Percentiles rank a stretch among this genome's conserved stretches.
Evolutionary conservation across 2,888 invertebrate genomes (phyloP).

Genomic region (Dusona sp.): DNA sequence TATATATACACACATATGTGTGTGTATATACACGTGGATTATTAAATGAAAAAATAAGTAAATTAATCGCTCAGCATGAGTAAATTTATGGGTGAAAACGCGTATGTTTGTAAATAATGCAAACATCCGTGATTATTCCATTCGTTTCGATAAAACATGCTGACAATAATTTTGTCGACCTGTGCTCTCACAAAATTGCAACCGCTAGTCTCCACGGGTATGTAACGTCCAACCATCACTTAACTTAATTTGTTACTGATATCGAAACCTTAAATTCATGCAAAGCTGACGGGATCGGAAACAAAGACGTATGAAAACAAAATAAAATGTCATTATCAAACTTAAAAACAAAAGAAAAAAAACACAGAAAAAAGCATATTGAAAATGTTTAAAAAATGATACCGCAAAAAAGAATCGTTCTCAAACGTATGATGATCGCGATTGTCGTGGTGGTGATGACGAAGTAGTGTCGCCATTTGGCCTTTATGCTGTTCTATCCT

Average conservation of each 20-base stretch:
- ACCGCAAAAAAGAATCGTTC: constrained; percentile 59
- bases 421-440: constrained; percentile 58
- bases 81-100: constrained; percentile 3
- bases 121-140: constrained; percentile 37
- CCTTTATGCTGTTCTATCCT: constrained; percentile 82
- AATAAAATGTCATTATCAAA: constrained; percentile 61
- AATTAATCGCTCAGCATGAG: constrained; percentile 9
- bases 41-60: background rate
- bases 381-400: constrained; percentile 63
- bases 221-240: constrained; percentile 66
- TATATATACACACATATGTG: no score
- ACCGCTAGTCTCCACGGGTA: constrained; percentile 65
- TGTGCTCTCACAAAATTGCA: constrained; percentile 5
- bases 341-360: constrained; percentile 44
- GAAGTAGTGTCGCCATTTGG: constrained; percentile 80
- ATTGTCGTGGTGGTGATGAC: constrained; percentile 46
- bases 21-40: background rate
- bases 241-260: constrained; percentile 63
- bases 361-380: constrained; percentile 66
- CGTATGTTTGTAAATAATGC: constrained; percentile 56
- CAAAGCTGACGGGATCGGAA: constrained; percentile 71
- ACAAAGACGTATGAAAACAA: constrained; percentile 58
- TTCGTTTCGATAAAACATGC: constrained; percentile 15
- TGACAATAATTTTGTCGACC: constrained; percentile 45
- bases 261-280: constrained; percentile 74